Evolutionary conservation across 37 sponge, comb jelly and placozoan species (phyloP), one percentile per base, ranked within the genome.

Genomic region (Aphrocallistes beatrix): DNA sequence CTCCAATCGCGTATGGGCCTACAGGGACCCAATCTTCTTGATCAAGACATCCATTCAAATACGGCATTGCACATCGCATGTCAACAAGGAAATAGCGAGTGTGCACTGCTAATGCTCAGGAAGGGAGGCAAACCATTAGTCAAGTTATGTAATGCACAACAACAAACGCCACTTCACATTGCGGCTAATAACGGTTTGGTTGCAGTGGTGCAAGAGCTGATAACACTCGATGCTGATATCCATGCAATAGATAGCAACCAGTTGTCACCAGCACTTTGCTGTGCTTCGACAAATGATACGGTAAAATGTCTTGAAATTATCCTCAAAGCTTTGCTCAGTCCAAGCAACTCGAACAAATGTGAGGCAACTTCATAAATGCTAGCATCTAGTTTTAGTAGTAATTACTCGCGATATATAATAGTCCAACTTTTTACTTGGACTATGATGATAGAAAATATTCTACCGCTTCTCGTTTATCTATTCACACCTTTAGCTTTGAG

Each of bases 1-100:
- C 82, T 91, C 25, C 51, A 86, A 38, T 36, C 85, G 25, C 38
- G 84, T 37, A 38, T 82, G 19, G 48, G 82, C 17, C 9, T 37
- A 0, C 86, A 87, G 36, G 48, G 86, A 23, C 83, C 90, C 38
- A 81, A 88, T 81, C 23, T 91, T n/a, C 81, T 37, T 0, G 84
- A 84, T 32, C 36, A n/a, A 8, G 94, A 94, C 81, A 39, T 88
- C 38, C 23, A 60, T 10, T 42, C 47, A 23, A 94, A 94, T 82
- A 90, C 89, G 0, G 94, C 94, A 21, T 82, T 94, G n/a, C 94
- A 94, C 39, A 84, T 94, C 8, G 89, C 92, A 1, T 94, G 94
- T 81, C 51, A 90, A 30, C 82, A 91, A 85, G 91, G 8, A 25
- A 60, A 60, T 60, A 30, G 75, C 34, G 75, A 60, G 25, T 60